These are phyloP conservation scores for Adelphocoris suturalis DNA, from an alignment of 2,888 invertebrate species.

Conservation along the genomic window DNA sequence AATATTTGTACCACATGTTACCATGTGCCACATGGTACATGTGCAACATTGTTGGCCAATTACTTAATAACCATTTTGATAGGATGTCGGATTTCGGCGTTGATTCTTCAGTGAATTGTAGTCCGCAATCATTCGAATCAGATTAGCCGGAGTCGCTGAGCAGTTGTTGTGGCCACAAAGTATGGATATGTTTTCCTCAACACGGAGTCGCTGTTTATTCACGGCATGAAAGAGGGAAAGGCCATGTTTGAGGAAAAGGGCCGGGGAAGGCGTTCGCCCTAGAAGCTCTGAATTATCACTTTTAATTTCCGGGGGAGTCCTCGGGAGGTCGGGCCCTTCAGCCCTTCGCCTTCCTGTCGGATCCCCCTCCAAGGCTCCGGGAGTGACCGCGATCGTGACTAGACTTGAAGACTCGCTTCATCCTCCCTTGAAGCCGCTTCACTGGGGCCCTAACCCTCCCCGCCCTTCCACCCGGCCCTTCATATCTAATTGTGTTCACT, in stretches of 20 bases:
- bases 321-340: slow-evolving; percentile 28
- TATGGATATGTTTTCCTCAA: not conserved
- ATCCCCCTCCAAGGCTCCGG: not conserved
- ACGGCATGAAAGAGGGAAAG: not conserved
- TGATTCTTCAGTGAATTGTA: no score
- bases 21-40: no score
- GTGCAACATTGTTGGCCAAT: no score
- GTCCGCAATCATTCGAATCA: no score
- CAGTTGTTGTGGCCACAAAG: no score
- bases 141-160: no score
- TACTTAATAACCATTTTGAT: no score
- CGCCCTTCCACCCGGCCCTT: not conserved
- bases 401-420: slow-evolving; percentile 36
- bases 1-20: no score
- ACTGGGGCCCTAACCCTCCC: not conserved
- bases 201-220: slow-evolving; percentile 8
- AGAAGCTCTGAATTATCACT: slow-evolving; percentile 63
- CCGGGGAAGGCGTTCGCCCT: not conserved
- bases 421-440: not conserved
- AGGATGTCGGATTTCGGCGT: no score
- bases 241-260: slow-evolving; percentile 19
- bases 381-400: slow-evolving; percentile 68
- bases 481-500: slow-evolving; percentile 57
- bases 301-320: slow-evolving; percentile 62
- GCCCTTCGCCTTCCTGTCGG: slow-evolving; percentile 24